phyloP scores from a whole-genome alignment of 1,140 invertebrate genomes.

The Pomacea maculata region DNA sequence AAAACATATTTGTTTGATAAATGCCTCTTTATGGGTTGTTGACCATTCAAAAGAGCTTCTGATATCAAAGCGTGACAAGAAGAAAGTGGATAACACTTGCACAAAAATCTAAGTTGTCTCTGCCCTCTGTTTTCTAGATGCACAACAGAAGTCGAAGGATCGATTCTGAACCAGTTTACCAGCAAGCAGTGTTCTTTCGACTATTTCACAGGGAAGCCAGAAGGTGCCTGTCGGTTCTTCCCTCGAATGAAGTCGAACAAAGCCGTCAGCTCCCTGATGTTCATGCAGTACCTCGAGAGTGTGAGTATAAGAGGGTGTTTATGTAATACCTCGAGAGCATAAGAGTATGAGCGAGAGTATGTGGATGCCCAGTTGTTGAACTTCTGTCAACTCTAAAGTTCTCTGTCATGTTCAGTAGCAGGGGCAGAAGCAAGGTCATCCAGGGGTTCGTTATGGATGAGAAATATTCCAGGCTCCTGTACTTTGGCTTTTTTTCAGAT shows the following conservation, averaged over 20 bases:
- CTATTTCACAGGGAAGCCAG: slow-evolving; percentile 32
- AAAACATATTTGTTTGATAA: no score
- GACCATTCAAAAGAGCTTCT: no score
- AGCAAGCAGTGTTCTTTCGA: slow-evolving; percentile 33
- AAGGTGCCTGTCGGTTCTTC: slow-evolving; percentile 35
- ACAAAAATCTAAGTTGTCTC: no score
- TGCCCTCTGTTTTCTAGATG: slow-evolving; percentile 25
- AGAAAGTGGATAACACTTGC: no score
- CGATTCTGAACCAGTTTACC: slow-evolving; percentile 28
- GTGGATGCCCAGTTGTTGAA: no score
- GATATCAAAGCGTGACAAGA: no score
- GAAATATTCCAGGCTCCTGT: no score
- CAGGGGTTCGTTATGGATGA: no score
- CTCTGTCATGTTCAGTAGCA: no score
- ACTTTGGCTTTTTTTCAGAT: slow-evolving; percentile 53
- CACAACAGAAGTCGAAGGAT: slow-evolving; percentile 33
- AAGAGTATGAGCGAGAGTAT: neutral
- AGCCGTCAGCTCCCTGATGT: slow-evolving; percentile 38
- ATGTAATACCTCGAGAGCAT: slow-evolving; percentile 43
- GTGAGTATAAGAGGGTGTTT: slow-evolving; percentile 27
- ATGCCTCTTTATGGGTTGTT: no score
- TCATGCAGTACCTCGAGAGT: slow-evolving; percentile 43
- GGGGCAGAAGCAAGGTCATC: no score
- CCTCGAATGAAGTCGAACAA: slow-evolving; percentile 35
- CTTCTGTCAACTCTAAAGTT: no score